phyloP scores from a whole-genome alignment of 2,113 vertebrate genomes.

The Odontesthes bonariensis region DNA sequence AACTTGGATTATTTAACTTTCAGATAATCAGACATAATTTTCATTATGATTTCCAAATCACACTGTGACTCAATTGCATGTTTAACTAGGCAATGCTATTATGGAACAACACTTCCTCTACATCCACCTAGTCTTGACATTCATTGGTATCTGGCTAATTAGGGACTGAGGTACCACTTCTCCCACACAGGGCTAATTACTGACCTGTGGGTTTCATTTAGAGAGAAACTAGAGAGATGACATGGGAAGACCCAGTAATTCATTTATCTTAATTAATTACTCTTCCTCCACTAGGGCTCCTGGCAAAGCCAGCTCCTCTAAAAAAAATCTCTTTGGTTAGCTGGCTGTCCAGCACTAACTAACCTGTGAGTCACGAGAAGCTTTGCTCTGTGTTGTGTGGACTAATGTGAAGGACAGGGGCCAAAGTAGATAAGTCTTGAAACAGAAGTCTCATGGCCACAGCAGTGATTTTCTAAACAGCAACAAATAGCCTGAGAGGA shows the following conservation, averaged over 20 bases:
- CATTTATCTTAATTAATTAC: constrained; percentile 83
- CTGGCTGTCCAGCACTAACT: constrained; percentile 34
- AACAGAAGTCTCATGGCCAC: neutral
- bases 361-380: constrained; percentile 62
- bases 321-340: constrained; percentile 66
- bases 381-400: constrained; percentile 1
- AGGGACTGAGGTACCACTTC: constrained; percentile 55
- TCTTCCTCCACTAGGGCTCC: constrained; percentile 65
- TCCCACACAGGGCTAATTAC: constrained; percentile 79
- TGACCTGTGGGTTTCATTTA: constrained; percentile 81
- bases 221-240: constrained; percentile 54
- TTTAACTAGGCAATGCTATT: constrained; percentile 6
- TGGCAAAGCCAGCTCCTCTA: constrained; percentile 72
- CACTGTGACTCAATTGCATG: neutral
- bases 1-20: neutral
- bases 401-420: constrained; percentile 15
- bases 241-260: constrained; percentile 66
- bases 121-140: constrained; percentile 60
- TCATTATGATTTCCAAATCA: constrained; percentile 19
- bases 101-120: constrained; percentile 23
- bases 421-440: constrained; percentile 13
- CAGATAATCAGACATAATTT: neutral
- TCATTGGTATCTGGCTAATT: constrained; percentile 68
- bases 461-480: neutral
- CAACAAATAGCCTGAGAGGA: constrained; percentile 11